Base-by-base conservation (phyloP, 1,140 invertebrate genomes). In the Hormaphis cornu region DNA sequence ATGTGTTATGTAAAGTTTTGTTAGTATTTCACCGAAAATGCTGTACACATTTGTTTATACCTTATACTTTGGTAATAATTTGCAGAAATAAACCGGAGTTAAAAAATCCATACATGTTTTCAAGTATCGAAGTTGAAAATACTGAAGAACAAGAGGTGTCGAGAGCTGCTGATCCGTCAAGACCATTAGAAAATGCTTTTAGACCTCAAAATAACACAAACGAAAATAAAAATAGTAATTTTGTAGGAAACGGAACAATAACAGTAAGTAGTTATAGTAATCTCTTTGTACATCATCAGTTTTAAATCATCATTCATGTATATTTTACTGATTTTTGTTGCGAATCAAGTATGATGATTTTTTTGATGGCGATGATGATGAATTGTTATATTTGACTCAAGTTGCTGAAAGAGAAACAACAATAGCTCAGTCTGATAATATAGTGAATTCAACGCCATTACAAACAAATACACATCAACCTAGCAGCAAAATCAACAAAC, bases 1-100 rank as follows among this genome's bases (percentile, higher is more conserved):
- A 85, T 75, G 72, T 86, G 26, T 75, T 89, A 24, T 81, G 84
- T 7, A 78, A 80, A 78, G 78, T 78, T 48, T 73, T 88, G 81
- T 84, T 78, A 79, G 78, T 76, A 24, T 69, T 30, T 14, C 5
- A 33, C 28, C 30, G 1, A 40, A 58, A 10, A 1, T 10, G 9
- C 26, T 58, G 0, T 10, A 37, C n/a, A 37, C 4, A 58, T 37
- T 40, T 2, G 10, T 58, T 40, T 16, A 24, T 40, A 4, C 24
- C 9, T 12, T 3, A n/a, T 22, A n/a, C n/a, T n/a, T n/a, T n/a
- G n/a, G n/a, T 50, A 40, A 16, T 40, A 40, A 24, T 58, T 58
- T 24, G 2, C 20, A 66, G 61, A 22, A 30, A 66, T 2, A 50
- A 66, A 66, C 61, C 61, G 0, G 42, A 48, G 33, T 50, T 66